Conservation (phyloP, 2,113 vertebrate genomes). For the Pelodiscus sinensis region DNA sequence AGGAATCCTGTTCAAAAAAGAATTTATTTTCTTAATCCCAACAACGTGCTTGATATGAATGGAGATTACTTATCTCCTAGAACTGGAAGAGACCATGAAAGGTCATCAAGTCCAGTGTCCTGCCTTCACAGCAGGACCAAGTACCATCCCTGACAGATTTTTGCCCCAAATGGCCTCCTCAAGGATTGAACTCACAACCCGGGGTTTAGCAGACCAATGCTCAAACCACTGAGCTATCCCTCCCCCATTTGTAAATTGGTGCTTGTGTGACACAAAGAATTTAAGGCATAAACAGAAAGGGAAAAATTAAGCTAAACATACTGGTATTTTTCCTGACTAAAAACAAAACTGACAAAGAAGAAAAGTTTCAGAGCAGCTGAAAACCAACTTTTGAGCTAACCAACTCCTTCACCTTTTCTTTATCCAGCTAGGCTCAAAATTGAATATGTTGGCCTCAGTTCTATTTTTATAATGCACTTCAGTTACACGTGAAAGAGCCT, state of each 20-base stretch:
- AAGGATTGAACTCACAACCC: too few relatives aligned
- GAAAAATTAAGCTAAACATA: not conserved
- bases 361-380: not conserved
- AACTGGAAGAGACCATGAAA: too few relatives aligned
- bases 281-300: not conserved
- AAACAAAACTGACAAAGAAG: not conserved
- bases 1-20: not conserved
- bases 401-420: not conserved
- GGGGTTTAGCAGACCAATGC: too few relatives aligned
- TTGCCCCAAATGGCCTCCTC: too few relatives aligned
- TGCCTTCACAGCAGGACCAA: too few relatives aligned
- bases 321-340: not conserved
- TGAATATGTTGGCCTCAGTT: not conserved
- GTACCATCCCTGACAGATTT: too few relatives aligned
- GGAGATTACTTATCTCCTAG: too few relatives aligned
- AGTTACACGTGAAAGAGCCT: not conserved
- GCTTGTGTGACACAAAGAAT: not conserved
- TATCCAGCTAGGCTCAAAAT: not conserved
- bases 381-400: not conserved
- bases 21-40: not conserved
- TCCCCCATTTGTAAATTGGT: not conserved
- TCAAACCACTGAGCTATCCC: too few relatives aligned
- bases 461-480: not conserved
- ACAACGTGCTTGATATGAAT: not conserved
- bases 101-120: too few relatives aligned